A percentile compares a stretch with the other conserved stretches of the same genome.
phyloP scores from a whole-genome alignment of 2,888 invertebrate species.

The Nebria salina region DNA sequence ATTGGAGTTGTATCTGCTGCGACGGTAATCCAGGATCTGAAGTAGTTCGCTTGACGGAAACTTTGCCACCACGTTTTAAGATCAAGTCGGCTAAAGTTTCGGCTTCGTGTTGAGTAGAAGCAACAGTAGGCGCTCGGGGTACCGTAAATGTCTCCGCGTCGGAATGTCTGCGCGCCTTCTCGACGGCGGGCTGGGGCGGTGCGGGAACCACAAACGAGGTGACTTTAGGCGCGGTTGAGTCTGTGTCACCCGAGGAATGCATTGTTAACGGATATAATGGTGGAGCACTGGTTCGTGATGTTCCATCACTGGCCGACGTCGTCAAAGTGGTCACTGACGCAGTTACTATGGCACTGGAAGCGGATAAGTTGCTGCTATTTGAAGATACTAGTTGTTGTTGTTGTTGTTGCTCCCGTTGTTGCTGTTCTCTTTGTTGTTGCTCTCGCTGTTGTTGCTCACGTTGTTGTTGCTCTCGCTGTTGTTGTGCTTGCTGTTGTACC shows the following conservation, averaged over 20 bases:
- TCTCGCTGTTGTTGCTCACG: conserved; percentile 23
- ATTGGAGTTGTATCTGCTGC: conserved; percentile 68
- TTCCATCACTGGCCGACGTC: conserved; percentile 50
- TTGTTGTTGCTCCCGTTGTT: conserved; percentile 28
- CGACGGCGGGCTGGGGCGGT: conserved; percentile 60
- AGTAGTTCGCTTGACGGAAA: conserved; percentile 77
- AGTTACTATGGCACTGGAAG: neutral
- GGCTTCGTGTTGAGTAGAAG: conserved; percentile 72
- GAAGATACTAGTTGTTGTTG: conserved; percentile 49
- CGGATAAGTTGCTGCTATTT: conserved; percentile 49
- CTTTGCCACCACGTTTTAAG: conserved; percentile 76
- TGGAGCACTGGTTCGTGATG: conserved; percentile 59
- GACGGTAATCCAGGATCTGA: conserved; percentile 77
- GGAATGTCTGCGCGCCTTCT: conserved; percentile 68
- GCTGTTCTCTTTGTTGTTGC: conserved; percentile 49
- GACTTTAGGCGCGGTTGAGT: conserved; percentile 56
- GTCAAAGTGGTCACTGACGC: conserved; percentile 23
- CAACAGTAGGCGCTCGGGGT: conserved; percentile 62
- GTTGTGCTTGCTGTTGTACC: conserved; percentile 56
- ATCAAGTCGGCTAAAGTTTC: conserved; percentile 81
- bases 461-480: conserved; percentile 60
- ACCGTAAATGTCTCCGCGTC: conserved; percentile 67
- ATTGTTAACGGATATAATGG: conserved; percentile 61
- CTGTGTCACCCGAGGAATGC: conserved; percentile 62
- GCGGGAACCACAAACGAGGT: conserved; percentile 69